Conservation (phyloP, 2,113 vertebrate species). For the Hymenochirus boettgeri region DNA sequence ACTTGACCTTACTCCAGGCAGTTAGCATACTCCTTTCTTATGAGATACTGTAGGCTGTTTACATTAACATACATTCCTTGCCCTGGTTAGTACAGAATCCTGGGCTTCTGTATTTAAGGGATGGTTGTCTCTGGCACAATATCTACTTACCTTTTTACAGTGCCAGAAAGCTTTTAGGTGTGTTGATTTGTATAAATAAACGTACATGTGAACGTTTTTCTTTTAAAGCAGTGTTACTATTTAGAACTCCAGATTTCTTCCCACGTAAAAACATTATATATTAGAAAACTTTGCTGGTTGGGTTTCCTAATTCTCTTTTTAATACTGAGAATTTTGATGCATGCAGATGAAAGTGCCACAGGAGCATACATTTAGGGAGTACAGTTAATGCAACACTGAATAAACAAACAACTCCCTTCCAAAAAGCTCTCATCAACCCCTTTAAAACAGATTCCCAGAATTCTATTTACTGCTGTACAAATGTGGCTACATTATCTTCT, state of each 20-base stretch:
- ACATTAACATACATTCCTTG: constrained; percentile 24
- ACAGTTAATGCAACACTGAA: too few species aligned
- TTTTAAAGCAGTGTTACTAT: constrained; percentile 45
- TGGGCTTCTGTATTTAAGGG: constrained; percentile 47
- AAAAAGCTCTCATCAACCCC: too few species aligned
- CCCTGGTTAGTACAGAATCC: background rate
- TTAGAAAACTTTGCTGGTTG: too few species aligned
- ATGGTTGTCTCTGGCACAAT: constrained; percentile 47
- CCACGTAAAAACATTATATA: too few species aligned
- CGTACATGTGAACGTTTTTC: constrained; percentile 47
- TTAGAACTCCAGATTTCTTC: background rate
- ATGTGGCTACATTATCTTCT: too few species aligned
- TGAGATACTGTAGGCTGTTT: constrained; percentile 13
- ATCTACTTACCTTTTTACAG: constrained; percentile 44
- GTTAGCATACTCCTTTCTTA: constrained; percentile 15
- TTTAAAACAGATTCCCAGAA: too few species aligned
- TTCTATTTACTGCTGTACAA: too few species aligned
- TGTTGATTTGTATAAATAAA: constrained; percentile 55
- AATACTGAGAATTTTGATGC: too few species aligned
- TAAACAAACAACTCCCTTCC: too few species aligned
- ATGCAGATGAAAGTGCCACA: too few species aligned
- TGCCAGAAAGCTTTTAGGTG: constrained; percentile 52
- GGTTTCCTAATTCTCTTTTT: too few species aligned
- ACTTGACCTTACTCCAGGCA: constrained; percentile 23
- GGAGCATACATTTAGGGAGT: too few species aligned